Conservation (phyloP, 1,140 invertebrate genomes). For the Temnothorax longispinosus region DNA sequence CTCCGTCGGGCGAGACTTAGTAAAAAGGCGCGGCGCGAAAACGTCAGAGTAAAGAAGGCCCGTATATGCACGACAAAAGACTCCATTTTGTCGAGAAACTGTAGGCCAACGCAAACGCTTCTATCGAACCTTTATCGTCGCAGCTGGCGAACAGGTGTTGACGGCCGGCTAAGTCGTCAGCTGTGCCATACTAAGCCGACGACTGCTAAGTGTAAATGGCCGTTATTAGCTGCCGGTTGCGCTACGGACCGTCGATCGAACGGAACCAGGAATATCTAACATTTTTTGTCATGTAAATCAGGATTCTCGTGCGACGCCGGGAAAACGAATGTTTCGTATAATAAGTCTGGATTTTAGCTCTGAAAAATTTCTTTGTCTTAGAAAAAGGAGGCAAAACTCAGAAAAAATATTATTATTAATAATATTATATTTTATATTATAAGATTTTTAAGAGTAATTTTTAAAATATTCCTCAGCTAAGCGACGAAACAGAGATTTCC, state of each 20-base stretch:
- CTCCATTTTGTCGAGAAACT: slow-evolving; percentile 51
- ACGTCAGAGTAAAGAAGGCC: slow-evolving; percentile 39
- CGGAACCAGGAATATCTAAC: slow-evolving; percentile 49
- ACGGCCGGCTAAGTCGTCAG: slow-evolving; percentile 74
- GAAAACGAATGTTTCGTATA: slow-evolving; percentile 17
- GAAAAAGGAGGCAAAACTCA: background rate
- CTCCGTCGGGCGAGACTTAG: slow-evolving; percentile 49
- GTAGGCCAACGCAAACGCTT: slow-evolving; percentile 46
- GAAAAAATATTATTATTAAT: background rate
- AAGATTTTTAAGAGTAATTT: background rate
- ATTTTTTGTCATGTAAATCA: background rate
- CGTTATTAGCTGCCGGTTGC: slow-evolving; percentile 61
- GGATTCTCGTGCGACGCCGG: background rate
- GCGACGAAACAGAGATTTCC: no score
- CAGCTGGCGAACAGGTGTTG: slow-evolving; percentile 83
- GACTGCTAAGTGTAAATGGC: slow-evolving; percentile 67
- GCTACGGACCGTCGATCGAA: slow-evolving; percentile 29
- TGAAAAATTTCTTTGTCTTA: background rate
- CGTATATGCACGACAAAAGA: slow-evolving; percentile 58
- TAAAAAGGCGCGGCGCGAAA: slow-evolving; percentile 58
- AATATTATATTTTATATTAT: no score
- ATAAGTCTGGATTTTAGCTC: background rate
- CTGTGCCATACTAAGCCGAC: slow-evolving; percentile 75
- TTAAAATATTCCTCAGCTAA: background rate
- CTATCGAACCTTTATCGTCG: slow-evolving; percentile 71